Conservation (phyloP, 2,888 invertebrate genomes). For the Pheosia tremula region DNA sequence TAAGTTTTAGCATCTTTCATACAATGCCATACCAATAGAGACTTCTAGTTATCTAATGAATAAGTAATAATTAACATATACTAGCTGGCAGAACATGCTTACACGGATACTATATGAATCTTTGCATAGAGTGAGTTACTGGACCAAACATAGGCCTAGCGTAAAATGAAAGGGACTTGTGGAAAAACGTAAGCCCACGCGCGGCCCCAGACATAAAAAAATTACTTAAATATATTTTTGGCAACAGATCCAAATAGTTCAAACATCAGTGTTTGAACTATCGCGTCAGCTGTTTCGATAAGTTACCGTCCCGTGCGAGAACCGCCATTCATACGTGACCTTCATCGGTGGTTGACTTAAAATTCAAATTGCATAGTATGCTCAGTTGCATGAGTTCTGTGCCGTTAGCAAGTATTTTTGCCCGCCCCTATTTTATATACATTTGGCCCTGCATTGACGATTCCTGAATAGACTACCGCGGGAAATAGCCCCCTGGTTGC, state of each 20-base stretch:
- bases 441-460: neutral
- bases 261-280: neutral
- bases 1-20: no score
- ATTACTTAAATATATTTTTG: slow-evolving; percentile 10
- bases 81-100: no score
- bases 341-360: slow-evolving; percentile 9
- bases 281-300: neutral
- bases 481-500: no score
- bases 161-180: no score
- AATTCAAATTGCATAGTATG: neutral
- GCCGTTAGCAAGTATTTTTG: neutral
- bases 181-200: neutral
- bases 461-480: no score
- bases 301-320: neutral
- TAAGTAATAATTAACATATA: no score
- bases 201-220: no score
- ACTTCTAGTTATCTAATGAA: no score
- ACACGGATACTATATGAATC: no score
- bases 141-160: no score
- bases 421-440: neutral
- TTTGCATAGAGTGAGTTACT: no score
- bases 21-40: no score
- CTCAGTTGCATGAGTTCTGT: neutral
- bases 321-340: slow-evolving; percentile 4
- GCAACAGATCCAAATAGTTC: slow-evolving; percentile 9